These are phyloP conservation scores for Hirtodrosophila confusa DNA, from an alignment of 2,888 invertebrate genomes.

Conservation along the genomic window DNA sequence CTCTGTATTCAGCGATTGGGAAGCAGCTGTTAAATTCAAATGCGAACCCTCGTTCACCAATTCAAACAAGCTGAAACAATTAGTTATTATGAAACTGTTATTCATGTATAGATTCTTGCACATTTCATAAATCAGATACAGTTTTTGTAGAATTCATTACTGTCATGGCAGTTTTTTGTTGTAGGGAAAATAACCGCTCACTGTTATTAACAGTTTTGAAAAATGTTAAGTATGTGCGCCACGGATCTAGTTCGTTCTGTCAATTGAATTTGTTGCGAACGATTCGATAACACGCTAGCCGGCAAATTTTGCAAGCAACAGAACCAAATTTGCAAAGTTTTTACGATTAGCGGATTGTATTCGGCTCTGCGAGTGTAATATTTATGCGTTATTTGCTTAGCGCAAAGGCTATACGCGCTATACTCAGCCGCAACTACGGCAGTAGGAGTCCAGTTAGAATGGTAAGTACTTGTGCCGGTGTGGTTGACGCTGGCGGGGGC, in stretches of 20 bases:
- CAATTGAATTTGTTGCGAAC: background rate
- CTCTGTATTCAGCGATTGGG: background rate
- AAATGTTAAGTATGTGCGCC: no score
- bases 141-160: no score
- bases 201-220: no score
- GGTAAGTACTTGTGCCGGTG: constrained; percentile 37
- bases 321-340: constrained; percentile 21
- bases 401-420: constrained; percentile 30
- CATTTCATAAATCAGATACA: no score
- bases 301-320: constrained; percentile 44
- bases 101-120: no score
- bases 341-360: background rate
- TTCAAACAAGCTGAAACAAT: no score
- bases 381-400: constrained; percentile 61
- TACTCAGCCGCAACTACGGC: constrained; percentile 40
- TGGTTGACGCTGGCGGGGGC: constrained; percentile 10
- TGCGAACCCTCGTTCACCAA: no score
- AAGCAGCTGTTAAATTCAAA: no score
- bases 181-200: no score
- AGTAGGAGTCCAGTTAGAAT: constrained; percentile 28
- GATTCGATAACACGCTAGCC: constrained; percentile 25
- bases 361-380: constrained; percentile 1
- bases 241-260: no score
- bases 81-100: no score
- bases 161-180: no score